These are phyloP conservation scores for Atta cephalotes DNA, from an alignment of 1,140 invertebrate species.

Conservation along the genomic window DNA sequence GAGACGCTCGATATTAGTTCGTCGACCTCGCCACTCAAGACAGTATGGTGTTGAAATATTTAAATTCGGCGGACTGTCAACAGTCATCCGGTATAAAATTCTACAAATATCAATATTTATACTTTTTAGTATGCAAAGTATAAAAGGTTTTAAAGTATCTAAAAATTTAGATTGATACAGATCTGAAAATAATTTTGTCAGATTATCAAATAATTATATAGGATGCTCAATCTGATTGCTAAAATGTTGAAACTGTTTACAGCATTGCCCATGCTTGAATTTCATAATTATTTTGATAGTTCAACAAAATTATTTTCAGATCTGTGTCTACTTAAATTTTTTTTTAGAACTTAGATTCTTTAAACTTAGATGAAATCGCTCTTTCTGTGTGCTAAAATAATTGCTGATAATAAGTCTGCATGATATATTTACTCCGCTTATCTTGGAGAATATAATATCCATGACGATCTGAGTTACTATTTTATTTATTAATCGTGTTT, in stretches of 20 bases:
- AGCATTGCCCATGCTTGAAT: too few species aligned
- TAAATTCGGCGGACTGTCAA: constrained; percentile 6
- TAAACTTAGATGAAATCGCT: too few species aligned
- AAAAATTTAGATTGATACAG: too few species aligned
- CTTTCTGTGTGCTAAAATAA: background rate
- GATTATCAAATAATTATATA: too few species aligned
- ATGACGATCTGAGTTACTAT: background rate
- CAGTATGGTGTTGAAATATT: constrained; percentile 27
- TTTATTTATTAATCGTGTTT: background rate
- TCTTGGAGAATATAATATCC: background rate
- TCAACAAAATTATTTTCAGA: too few species aligned
- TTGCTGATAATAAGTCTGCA: background rate
- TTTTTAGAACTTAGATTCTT: too few species aligned
- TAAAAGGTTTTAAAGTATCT: too few species aligned
- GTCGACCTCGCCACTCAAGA: constrained; percentile 71
- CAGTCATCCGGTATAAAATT: constrained; percentile 12
- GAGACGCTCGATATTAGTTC: constrained; percentile 75
- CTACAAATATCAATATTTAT: background rate
- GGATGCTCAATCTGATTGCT: too few species aligned
- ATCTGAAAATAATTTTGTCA: too few species aligned
- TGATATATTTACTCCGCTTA: background rate
- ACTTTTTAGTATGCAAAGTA: background rate
- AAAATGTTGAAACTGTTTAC: too few species aligned
- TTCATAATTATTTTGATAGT: too few species aligned
- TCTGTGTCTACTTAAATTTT: too few species aligned